Conservation (phyloP, 2,113 vertebrate species). For the Notechis scutatus region DNA sequence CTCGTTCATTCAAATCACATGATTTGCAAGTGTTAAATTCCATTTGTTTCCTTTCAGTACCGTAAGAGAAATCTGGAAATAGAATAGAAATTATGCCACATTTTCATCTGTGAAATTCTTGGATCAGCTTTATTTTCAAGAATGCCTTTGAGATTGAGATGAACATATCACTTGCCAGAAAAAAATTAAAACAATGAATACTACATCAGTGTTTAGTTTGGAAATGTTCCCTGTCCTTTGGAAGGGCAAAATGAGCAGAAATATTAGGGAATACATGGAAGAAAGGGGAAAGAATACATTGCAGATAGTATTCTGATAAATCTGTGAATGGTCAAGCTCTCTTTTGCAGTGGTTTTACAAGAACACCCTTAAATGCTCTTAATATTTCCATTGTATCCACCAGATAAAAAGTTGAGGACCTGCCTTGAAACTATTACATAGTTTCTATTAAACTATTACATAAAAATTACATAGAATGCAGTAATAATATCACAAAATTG, state of each 20-base stretch:
- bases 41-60: neutral
- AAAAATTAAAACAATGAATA: neutral
- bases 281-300: neutral
- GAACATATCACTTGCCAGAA: neutral
- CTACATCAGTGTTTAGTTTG: neutral
- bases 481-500: neutral
- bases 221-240: neutral
- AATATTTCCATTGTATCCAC: neutral
- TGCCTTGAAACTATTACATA: neutral
- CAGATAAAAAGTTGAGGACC: neutral
- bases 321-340: neutral
- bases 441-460: no score
- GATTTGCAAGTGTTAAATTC: neutral
- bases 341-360: neutral
- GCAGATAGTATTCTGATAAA: neutral
- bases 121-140: neutral
- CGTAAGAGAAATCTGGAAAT: neutral
- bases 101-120: neutral
- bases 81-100: neutral
- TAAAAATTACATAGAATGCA: neutral
- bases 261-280: neutral
- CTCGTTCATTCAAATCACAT: neutral
- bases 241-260: neutral
- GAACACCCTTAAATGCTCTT: neutral
- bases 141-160: neutral